Conservation (phyloP, 2,797 vertebrate species). For the Tenualosa thibaudeaui region DNA sequence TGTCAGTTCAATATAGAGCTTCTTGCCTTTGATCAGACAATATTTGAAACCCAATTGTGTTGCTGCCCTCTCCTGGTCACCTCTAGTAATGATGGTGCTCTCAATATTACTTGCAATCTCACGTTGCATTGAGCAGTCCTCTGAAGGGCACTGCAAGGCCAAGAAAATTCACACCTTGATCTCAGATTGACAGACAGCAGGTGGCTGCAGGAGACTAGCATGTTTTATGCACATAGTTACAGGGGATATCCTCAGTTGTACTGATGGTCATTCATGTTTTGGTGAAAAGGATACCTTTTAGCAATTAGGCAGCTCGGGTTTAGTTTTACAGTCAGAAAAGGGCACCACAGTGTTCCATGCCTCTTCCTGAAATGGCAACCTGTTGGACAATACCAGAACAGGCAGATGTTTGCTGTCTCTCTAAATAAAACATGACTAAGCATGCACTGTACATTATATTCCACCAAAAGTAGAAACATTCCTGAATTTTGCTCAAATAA, state of each 20-base stretch:
- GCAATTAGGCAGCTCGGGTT: background rate
- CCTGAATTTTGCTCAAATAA: background rate
- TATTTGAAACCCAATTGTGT: conserved; percentile 12
- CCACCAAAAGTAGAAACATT: background rate
- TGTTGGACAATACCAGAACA: background rate
- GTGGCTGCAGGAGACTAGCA: background rate
- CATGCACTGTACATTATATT: background rate
- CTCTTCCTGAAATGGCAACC: background rate
- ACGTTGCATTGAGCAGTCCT: background rate
- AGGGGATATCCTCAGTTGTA: background rate
- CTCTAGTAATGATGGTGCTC: background rate
- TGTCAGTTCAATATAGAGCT: background rate
- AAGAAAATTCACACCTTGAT: background rate
- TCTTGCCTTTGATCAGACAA: background rate
- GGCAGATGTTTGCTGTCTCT: background rate
- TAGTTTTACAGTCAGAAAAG: background rate
- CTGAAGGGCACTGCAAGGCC: background rate
- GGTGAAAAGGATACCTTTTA: background rate
- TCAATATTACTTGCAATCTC: background rate
- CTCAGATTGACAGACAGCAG: background rate
- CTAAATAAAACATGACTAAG: background rate
- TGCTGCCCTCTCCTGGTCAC: conserved; percentile 17
- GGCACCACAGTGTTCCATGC: background rate
- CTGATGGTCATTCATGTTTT: background rate
- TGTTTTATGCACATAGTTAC: background rate